A percentile compares a stretch with the other conserved stretches of the same genome.
Evolutionary conservation across 2,888 invertebrate genomes (phyloP).

Genomic region (Nephrotoma flavescens): DNA sequence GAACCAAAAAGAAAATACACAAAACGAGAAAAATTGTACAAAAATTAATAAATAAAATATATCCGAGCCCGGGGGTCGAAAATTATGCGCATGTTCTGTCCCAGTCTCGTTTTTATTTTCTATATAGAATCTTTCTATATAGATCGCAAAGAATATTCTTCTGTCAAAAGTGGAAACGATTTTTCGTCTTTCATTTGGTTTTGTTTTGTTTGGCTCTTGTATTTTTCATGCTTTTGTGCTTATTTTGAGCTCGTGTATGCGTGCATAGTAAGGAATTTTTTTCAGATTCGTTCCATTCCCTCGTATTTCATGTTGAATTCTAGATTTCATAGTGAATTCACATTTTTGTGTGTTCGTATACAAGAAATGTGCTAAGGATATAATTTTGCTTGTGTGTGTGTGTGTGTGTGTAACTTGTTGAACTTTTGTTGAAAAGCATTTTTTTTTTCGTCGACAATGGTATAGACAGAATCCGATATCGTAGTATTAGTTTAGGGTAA

Average conservation of each 20-base stretch:
- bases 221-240: background rate
- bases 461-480: background rate
- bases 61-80: background rate
- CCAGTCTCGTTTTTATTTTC: background rate
- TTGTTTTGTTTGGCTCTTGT: background rate
- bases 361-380: too few relatives aligned
- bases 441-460: too few relatives aligned
- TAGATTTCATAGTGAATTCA: background rate
- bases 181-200: background rate
- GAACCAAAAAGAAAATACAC: background rate
- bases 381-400: background rate
- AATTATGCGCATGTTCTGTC: background rate
- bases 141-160: background rate
- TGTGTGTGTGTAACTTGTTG: background rate
- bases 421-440: background rate
- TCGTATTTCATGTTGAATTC: background rate
- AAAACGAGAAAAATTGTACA: background rate
- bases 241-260: background rate
- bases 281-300: background rate
- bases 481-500: background rate
- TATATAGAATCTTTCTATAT: too few relatives aligned
- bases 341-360: background rate
- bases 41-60: background rate
- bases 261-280: background rate
- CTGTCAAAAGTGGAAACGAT: background rate